phyloP scores from a whole-genome alignment of 2,113 vertebrate species.

The Hydropotes inermis region DNA sequence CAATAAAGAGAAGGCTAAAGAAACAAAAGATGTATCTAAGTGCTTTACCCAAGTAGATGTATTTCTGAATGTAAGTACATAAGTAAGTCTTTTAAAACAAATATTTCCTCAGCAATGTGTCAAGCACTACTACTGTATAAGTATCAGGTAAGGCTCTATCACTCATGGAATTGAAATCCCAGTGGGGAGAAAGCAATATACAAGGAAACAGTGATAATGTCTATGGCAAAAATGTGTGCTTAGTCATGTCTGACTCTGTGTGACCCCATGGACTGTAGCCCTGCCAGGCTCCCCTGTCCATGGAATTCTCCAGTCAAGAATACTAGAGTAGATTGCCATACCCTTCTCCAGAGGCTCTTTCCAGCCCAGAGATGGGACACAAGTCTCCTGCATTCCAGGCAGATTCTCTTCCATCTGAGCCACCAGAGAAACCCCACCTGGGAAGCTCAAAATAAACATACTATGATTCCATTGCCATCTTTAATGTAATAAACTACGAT shows the following conservation, averaged over 20 bases:
- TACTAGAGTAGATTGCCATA: neutral
- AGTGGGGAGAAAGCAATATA: too few relatives aligned
- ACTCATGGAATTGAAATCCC: neutral
- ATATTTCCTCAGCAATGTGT: neutral
- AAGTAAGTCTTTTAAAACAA: neutral
- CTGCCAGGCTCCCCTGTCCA: neutral
- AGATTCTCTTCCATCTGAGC: neutral
- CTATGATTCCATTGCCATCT: neutral
- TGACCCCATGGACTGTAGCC: neutral
- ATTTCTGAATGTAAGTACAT: neutral
- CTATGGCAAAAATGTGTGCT: neutral
- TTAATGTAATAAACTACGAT: neutral
- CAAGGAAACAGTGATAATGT: neutral
- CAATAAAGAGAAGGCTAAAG: neutral
- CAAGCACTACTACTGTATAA: neutral
- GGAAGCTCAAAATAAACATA: neutral
- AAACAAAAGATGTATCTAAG: neutral
- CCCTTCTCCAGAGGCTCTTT: neutral
- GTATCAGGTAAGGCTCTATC: too few relatives aligned
- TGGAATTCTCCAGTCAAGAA: neutral
- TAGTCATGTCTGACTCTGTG: neutral
- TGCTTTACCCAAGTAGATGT: neutral
- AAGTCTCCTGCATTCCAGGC: neutral
- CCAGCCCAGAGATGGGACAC: neutral
- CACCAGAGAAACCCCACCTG: neutral